These are phyloP conservation scores for Achatina immaculata DNA, from an alignment of 1,140 invertebrate species.

Conservation along the genomic window DNA sequence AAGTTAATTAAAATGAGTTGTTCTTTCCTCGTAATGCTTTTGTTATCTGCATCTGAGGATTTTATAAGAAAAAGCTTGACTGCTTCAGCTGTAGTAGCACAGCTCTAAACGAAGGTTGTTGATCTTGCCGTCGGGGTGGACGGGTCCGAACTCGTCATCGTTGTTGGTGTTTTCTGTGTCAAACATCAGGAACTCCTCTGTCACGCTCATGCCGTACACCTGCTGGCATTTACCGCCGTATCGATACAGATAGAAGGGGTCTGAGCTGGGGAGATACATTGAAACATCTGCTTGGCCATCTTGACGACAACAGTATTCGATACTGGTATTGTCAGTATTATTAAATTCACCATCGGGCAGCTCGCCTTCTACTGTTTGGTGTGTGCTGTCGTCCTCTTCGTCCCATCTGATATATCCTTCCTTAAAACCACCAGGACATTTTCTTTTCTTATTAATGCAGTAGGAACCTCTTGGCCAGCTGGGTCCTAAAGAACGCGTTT, in stretches of 20 bases:
- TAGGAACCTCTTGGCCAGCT: constrained; percentile 19
- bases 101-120: background rate
- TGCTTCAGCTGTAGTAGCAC: constrained; percentile 3
- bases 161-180: constrained; percentile 1
- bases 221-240: background rate
- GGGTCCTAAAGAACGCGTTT: background rate
- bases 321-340: background rate
- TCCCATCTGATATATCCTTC: background rate
- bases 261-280: background rate
- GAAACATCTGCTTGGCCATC: background rate
- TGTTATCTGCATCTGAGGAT: too few species aligned
- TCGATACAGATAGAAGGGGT: constrained; percentile 7
- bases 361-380: too few species aligned
- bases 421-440: background rate
- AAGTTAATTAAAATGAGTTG: too few species aligned
- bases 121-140: background rate
- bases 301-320: background rate
- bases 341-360: background rate
- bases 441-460: background rate
- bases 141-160: background rate
- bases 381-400: background rate
- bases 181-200: background rate
- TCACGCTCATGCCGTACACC: background rate
- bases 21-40: too few species aligned
- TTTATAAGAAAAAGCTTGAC: too few species aligned